phyloP scores from a whole-genome alignment of 1,140 invertebrate species.

The Anastrepha ludens region DNA sequence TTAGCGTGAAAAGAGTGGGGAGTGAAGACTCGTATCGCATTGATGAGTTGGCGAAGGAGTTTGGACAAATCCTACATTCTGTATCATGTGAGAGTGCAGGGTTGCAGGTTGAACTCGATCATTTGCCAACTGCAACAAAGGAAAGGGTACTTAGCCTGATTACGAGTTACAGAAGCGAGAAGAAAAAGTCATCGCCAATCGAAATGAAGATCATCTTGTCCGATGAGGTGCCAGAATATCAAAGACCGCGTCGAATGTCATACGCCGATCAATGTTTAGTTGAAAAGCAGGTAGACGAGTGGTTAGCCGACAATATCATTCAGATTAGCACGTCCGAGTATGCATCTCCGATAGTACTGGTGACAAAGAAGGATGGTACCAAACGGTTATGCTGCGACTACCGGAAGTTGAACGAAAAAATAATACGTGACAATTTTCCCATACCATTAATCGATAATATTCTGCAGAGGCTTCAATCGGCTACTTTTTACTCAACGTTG shows the following conservation, averaged over 20 bases:
- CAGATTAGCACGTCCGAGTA: constrained; percentile 51
- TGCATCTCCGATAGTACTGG: too few species aligned
- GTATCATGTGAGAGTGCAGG: too few species aligned
- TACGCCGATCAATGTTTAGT: neutral
- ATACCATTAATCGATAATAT: constrained; percentile 61
- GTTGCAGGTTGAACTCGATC: neutral
- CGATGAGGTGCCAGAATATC: neutral
- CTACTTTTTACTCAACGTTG: constrained; percentile 72
- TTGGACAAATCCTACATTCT: neutral
- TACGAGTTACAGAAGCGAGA: neutral
- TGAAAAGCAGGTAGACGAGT: neutral
- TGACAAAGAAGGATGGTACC: constrained; percentile 54
- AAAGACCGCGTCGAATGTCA: neutral
- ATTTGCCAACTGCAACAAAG: neutral
- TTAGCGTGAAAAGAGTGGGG: neutral
- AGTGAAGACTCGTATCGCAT: neutral
- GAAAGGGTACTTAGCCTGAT: neutral
- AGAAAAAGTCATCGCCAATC: neutral
- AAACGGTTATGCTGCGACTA: constrained; percentile 62
- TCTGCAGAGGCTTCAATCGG: constrained; percentile 6
- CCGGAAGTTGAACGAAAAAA: constrained; percentile 59
- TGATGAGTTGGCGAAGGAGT: neutral
- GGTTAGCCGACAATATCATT: neutral
- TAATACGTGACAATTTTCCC: constrained; percentile 58
- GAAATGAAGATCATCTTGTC: neutral